Conservation (phyloP, 1,140 invertebrate genomes). For the Drosophila subpulchrella region DNA sequence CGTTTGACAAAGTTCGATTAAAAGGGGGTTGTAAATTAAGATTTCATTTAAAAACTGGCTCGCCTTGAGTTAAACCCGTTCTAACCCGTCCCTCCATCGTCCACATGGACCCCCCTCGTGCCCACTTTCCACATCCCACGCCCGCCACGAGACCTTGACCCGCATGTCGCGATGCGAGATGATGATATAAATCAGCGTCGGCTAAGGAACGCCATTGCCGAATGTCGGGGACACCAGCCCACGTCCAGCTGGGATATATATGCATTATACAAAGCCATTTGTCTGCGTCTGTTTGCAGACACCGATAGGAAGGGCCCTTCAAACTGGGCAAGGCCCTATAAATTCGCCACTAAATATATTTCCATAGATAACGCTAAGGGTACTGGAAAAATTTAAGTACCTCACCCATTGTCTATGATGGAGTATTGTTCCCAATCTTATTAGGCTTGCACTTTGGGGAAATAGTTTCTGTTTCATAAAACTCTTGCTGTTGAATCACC, state of each 20-base stretch:
- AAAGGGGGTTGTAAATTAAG: not conserved
- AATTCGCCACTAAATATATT: not conserved
- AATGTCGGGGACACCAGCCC: slow-evolving; percentile 22
- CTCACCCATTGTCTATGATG: not conserved
- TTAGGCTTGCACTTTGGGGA: no score
- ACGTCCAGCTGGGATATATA: slow-evolving; percentile 1
- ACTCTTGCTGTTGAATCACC: no score
- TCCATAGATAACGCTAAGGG: not conserved
- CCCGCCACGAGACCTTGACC: slow-evolving; percentile 58
- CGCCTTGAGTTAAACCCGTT: slow-evolving; percentile 41
- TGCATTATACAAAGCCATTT: not conserved
- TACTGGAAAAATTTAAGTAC: not conserved
- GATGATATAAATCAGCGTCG: slow-evolving; percentile 30
- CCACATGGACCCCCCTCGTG: not conserved
- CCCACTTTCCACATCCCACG: not conserved
- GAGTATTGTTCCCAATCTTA: no score
- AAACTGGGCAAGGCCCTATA: not conserved
- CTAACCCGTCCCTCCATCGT: not conserved
- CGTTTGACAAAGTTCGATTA: not conserved
- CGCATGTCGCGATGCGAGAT: slow-evolving; percentile 13
- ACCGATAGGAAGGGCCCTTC: not conserved
- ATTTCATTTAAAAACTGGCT: not conserved
- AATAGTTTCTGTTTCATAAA: no score
- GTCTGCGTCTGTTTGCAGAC: not conserved
- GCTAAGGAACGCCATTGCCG: slow-evolving; percentile 3